Evolutionary conservation across 2,888 invertebrate genomes (phyloP), one percentile per base, ranked within the genome.

Genomic region (Lumbricus terrestris): DNA sequence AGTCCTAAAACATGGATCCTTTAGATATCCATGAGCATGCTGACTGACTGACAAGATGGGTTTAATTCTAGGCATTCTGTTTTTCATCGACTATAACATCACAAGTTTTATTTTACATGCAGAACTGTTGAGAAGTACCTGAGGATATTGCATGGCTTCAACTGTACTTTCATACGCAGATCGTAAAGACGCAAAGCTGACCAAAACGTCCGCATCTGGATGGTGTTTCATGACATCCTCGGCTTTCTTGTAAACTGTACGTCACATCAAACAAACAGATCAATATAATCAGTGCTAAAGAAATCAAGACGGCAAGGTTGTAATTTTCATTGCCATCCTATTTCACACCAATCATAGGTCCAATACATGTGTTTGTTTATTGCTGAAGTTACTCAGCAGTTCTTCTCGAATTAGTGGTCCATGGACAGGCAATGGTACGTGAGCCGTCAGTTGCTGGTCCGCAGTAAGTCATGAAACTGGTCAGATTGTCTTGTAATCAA

Each of bases 121-220:
- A n/a, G 69, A 69, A 69, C 69, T 69, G 69, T 11, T n/a, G 29
- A 29, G 29, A 69, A 35, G 88, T 93, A 96, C 96, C 95, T 96
- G 99, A 0, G 98, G 97, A 95, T 97, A 99, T 92, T 97, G 96
- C 95, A 99, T 96, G 1, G 99, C 98, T 95, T 99, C 98, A 93
- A 99, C 96, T 0, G 99, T 98, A 93, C 98, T 98, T 93, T 99
- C 99, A 95, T 98, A 99, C 0, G 99, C 99, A 0, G 99, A 99
- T 85, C 99, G 96, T 23, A 99, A 96, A 0, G 99, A 99, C 0
- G 99, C 99, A 95, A 99, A 99, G 94, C 98, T 99, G 82, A 99
- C 95, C 93, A 99, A 96, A 0, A 99, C 98, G 92, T 98, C 97
- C 1, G 98, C 99, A 91, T 98, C 98, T 35, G 97, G 97, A 94